Percentiles rank a stretch among this genome's conserved stretches.
Evolutionary conservation across 2,888 invertebrate genomes (phyloP).

Genomic region (Tetrapedia diversipes): DNA sequence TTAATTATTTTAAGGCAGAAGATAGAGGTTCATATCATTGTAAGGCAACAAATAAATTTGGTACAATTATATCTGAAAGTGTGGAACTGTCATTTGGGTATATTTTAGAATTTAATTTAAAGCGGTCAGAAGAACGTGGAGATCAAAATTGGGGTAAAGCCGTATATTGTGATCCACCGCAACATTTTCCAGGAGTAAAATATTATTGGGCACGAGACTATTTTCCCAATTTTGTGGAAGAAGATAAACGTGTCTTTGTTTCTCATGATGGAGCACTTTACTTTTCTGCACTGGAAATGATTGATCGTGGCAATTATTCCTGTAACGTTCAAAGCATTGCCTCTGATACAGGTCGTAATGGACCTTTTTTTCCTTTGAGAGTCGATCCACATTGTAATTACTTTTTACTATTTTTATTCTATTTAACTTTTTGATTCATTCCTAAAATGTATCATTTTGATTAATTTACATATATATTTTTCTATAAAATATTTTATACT

Average conservation of each 20-base stretch:
- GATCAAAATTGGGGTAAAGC: constrained; percentile 97
- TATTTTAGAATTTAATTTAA: constrained; percentile 95
- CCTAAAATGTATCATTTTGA: too few relatives aligned
- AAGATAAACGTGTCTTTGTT: constrained; percentile 96
- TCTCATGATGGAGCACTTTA: constrained; percentile 97
- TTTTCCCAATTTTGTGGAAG: constrained; percentile 96
- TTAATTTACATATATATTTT: background rate
- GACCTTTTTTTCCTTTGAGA: constrained; percentile 92
- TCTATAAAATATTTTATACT: background rate
- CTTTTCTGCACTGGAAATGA: constrained; percentile 95
- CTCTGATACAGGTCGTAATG: constrained; percentile 94
- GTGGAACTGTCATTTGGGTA: constrained; percentile 94
- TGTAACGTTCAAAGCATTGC: constrained; percentile 95
- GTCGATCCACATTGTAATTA: constrained; percentile 91
- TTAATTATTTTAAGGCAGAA: constrained; percentile 83
- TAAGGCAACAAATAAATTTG: constrained; percentile 94
- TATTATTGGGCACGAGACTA: constrained; percentile 96
- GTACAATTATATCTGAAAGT: constrained; percentile 94
- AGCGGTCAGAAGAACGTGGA: constrained; percentile 92
- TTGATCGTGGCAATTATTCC: constrained; percentile 95
- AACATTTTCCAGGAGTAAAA: constrained; percentile 93
- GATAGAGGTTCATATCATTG: constrained; percentile 97
- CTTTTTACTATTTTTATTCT: background rate
- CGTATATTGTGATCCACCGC: constrained; percentile 95
- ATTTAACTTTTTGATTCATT: too few relatives aligned